Conservation (phyloP, 2,888 invertebrate genomes). For the Pediacus dermestoides region DNA sequence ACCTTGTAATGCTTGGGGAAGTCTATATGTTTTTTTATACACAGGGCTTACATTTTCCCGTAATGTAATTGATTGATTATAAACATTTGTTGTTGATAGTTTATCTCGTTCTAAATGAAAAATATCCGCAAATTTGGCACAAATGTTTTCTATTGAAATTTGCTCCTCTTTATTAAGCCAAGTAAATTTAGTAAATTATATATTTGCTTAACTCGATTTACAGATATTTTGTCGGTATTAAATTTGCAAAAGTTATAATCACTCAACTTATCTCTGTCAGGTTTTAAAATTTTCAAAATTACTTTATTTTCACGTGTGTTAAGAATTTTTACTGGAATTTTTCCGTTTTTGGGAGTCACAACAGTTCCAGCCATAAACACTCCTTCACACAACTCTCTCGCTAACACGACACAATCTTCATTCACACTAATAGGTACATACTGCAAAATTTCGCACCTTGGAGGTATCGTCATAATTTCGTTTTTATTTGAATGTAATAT, state of each 20-base stretch:
- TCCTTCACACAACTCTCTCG: conserved; percentile 6
- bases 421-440: background rate
- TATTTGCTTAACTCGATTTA: background rate
- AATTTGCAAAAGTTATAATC: background rate
- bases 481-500: background rate
- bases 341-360: background rate
- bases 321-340: background rate
- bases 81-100: background rate
- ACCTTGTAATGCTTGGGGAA: background rate
- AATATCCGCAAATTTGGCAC: conserved; percentile 2
- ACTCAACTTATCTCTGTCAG: background rate
- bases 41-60: background rate
- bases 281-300: background rate
- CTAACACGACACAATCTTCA: conserved; percentile 4
- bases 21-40: conserved; percentile 1
- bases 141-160: conserved; percentile 4
- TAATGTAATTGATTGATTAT: conserved; percentile 3
- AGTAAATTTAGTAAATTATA: background rate
- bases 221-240: background rate
- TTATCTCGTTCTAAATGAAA: background rate
- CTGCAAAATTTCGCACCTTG: conserved; percentile 4
- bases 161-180: background rate
- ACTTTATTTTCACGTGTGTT: background rate
- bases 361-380: conserved; percentile 5
- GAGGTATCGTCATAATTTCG: background rate